These are phyloP conservation scores for Strigamia transsilvanica DNA, from an alignment of 2,888 invertebrate species.

Conservation along the genomic window DNA sequence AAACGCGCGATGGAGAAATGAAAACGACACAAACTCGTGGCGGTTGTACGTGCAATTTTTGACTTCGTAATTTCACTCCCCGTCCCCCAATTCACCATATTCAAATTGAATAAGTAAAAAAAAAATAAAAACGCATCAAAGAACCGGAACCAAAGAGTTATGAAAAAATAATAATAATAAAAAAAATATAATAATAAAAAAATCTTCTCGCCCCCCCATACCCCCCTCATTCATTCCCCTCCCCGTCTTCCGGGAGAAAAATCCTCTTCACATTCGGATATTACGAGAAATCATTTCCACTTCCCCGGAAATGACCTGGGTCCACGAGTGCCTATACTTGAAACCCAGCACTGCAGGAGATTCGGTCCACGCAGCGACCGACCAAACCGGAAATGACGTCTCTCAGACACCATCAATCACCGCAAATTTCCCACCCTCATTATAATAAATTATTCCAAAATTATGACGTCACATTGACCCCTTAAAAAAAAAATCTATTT, in stretches of 20 bases:
- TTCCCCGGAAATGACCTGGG: conserved; percentile 27
- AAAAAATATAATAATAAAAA: too few species aligned
- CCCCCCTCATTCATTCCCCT: background rate
- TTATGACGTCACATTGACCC: background rate
- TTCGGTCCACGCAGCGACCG: background rate
- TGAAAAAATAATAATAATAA: too few species aligned
- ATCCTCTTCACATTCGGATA: conserved; percentile 6
- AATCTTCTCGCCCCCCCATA: background rate
- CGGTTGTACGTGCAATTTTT: conserved; percentile 28
- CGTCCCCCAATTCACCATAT: background rate
- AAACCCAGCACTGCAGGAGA: background rate
- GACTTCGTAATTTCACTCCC: background rate
- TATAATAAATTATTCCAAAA: background rate
- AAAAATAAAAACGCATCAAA: conserved; percentile 11
- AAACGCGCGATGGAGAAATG: conserved; percentile 35
- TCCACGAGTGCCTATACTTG: background rate
- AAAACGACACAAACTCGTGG: conserved; percentile 41
- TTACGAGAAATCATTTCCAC: conserved; percentile 29
- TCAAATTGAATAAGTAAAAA: conserved; percentile 8
- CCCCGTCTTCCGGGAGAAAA: background rate
- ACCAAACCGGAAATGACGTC: conserved; percentile 40
- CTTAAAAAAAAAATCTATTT: background rate
- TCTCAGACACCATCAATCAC: background rate
- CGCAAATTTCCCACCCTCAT: background rate
- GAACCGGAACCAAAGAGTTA: conserved; percentile 37